Percentiles rank a stretch among this genome's conserved stretches.
Conservation (phyloP, 1,140 invertebrate species). For the Armadillidium nasatum region DNA sequence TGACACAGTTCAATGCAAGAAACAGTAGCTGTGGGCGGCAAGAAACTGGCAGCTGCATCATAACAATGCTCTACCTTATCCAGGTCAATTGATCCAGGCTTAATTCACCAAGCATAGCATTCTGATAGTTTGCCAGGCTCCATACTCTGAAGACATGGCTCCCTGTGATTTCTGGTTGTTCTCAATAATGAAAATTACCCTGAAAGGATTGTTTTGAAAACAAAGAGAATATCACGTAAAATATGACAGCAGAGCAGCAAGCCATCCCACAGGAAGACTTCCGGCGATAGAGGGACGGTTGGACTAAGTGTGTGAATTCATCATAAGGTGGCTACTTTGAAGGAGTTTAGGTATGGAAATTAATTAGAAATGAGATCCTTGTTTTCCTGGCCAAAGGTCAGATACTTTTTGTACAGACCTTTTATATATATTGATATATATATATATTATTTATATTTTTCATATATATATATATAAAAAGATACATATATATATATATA, state of each 20-base stretch:
- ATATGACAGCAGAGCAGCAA: constrained; percentile 18
- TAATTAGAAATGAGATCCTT: no score
- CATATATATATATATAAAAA: no score
- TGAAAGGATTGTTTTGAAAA: constrained; percentile 16
- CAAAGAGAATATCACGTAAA: constrained; percentile 19
- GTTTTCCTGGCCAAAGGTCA: background rate
- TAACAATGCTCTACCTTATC: constrained; percentile 47
- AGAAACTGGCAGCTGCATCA: constrained; percentile 47
- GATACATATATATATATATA: no score
- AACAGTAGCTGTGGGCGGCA: constrained; percentile 36
- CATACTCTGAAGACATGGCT: constrained; percentile 47
- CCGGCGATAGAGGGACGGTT: constrained; percentile 5
- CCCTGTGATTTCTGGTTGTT: constrained; percentile 1
- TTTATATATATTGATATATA: background rate
- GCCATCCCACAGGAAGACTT: constrained; percentile 22
- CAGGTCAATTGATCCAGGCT: constrained; percentile 37
- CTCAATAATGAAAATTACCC: background rate
- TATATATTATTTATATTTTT: no score
- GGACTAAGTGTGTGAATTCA: constrained; percentile 21
- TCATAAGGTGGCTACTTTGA: constrained; percentile 19
- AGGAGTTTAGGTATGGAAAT: constrained; percentile 9
- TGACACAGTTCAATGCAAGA: constrained; percentile 40
- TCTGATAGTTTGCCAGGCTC: constrained; percentile 44
- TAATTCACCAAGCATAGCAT: constrained; percentile 45
- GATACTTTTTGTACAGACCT: background rate